Percentiles rank a stretch among this genome's conserved stretches.
These are phyloP conservation scores for Alexandromys fortis DNA, from an alignment of 2,113 vertebrate species.

Conservation along the genomic window DNA sequence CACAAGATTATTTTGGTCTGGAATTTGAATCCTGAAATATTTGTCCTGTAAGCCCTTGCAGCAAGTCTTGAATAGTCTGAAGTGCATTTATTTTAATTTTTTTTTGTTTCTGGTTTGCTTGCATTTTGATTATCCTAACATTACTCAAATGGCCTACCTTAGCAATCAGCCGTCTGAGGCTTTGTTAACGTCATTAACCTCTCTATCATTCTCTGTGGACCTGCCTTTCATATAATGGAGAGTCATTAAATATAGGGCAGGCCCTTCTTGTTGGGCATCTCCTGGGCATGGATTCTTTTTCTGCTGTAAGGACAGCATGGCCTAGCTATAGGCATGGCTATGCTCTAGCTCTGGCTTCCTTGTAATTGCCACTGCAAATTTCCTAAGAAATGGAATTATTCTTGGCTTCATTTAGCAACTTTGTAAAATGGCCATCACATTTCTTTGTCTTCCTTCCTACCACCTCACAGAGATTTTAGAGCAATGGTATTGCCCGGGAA, in stretches of 20 bases:
- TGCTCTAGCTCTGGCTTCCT: background rate
- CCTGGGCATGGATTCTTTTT: conserved; percentile 26
- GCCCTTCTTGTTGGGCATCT: conserved; percentile 19
- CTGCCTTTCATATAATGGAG: conserved; percentile 59
- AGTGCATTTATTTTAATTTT: background rate
- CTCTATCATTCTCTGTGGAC: conserved; percentile 46
- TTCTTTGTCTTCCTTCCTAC: conserved; percentile 3
- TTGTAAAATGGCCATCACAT: background rate
- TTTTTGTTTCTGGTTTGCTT: conserved; percentile 1
- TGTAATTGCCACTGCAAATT: background rate
- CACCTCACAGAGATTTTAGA: background rate
- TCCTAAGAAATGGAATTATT: background rate
- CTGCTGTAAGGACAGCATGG: background rate
- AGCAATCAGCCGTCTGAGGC: conserved; percentile 48
- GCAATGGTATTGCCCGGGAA: background rate
- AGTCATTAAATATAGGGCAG: conserved; percentile 64
- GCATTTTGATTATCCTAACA: conserved; percentile 45
- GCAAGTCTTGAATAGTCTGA: conserved; percentile 51
- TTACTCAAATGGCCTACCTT: conserved; percentile 55
- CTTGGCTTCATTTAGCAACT: background rate
- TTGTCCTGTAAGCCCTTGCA: conserved; percentile 75
- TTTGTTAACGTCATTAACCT: conserved; percentile 73
- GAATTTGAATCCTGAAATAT: conserved; percentile 76
- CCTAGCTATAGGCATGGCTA: background rate
- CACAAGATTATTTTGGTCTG: conserved; percentile 72